Base-by-base conservation (phyloP, 2,888 invertebrate genomes). In the Prionchulus punctatus region DNA sequence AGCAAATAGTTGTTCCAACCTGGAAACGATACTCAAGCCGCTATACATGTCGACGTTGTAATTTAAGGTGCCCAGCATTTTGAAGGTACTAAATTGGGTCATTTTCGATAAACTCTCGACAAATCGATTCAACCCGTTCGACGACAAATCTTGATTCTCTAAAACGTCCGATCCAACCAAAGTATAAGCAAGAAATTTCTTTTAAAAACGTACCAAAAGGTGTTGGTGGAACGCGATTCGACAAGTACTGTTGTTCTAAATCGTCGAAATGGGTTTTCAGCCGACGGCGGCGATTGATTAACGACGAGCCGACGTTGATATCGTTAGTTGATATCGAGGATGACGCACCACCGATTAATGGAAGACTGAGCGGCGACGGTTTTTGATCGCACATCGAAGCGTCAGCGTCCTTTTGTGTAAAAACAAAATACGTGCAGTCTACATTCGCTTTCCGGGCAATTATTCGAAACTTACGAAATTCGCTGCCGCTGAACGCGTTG, bases 21-120 rank as follows among this genome's bases (percentile, higher is more conserved):
- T 76, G 26, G 77, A 77, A 1, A 77, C 76, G 60, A 77, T 77
- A 62, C 73, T 76, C 30, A 74, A 85, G 68, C 71, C 69, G 70
- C 85, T 86, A 70, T 86, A 85, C 54, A 87, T 81, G 72, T 91
- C 91, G 67, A 82, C 84, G 60, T 87, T 86, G 73, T 91, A 91
- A 63, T 86, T 86, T 2, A 92, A 76, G 2, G 88, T 87, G 2
- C 90, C 87, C 4, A 91, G 76, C 23, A 85, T 82, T 15, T 85
- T 78, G 61, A 91, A 76, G 21, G 82, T 80, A 62, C 81, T 82
- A 71, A 83, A 88, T 49, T 83, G 76, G 0, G 86, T 86, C 73
- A 89, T 86, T 68, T 86, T 86, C 0, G 84, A 82, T 54, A 91
- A 77, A 74, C 86, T 86, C 66, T 86, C 84, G 57, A 85, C 79